Percentiles rank a stretch among this genome's conserved stretches.
phyloP scores from a whole-genome alignment of 2,888 invertebrate genomes.

The Macrophya annulata region DNA sequence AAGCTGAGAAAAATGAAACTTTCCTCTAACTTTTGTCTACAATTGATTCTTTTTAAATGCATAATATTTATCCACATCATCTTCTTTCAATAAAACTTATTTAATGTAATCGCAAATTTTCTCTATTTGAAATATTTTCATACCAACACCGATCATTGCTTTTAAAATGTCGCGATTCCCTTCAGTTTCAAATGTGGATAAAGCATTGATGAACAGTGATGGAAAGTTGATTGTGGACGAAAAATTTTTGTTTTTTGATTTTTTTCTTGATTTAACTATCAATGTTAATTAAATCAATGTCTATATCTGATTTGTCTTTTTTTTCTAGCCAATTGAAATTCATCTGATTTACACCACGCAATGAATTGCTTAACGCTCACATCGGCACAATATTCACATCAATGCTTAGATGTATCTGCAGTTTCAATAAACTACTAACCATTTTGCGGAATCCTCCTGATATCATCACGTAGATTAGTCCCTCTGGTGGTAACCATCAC shows the following conservation, averaged over 20 bases:
- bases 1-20: too few species aligned
- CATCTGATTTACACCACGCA: not conserved
- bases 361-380: not conserved
- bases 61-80: too few species aligned
- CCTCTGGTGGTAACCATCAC: constrained; percentile 99
- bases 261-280: not conserved
- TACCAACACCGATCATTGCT: too few species aligned
- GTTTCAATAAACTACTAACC: constrained; percentile 81
- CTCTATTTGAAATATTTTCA: too few species aligned
- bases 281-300: not conserved
- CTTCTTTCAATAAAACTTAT: too few species aligned
- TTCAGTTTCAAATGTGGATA: too few species aligned
- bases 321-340: not conserved
- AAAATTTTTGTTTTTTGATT: not conserved
- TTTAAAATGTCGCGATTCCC: too few species aligned
- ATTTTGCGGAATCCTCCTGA: constrained; percentile 99
- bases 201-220: too few species aligned
- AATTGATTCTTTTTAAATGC: too few species aligned
- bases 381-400: not conserved
- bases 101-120: too few species aligned
- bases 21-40: too few species aligned
- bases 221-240: not conserved
- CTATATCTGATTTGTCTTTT: not conserved
- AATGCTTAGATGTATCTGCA: not conserved
- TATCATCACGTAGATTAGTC: constrained; percentile 98